A percentile compares a stretch with the other conserved stretches of the same genome.
Evolutionary conservation across 2,113 vertebrate species (phyloP).

Genomic region (Mormoops blainvillei): DNA sequence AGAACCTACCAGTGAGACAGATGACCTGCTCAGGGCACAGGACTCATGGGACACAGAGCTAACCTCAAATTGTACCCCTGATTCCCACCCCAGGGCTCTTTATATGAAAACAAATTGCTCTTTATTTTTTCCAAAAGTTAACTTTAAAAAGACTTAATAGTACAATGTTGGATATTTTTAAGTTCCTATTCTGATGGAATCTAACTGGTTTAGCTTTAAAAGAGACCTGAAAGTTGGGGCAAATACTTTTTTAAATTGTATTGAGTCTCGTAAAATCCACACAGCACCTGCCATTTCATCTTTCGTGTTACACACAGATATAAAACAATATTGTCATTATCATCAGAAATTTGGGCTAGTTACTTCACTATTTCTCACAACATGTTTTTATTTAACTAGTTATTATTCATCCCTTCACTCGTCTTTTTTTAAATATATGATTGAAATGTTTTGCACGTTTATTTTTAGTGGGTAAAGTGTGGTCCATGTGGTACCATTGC

Average conservation of each 20-base stretch:
- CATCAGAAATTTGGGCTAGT: neutral
- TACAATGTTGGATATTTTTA: neutral
- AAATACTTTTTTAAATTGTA: neutral
- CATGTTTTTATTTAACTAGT: neutral
- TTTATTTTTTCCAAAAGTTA: neutral
- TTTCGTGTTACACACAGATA: neutral
- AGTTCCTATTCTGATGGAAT: neutral
- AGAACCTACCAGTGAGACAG: neutral
- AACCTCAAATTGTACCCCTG: neutral
- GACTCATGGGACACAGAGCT: neutral
- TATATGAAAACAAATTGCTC: neutral
- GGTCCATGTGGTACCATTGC: slow-evolving; percentile 39
- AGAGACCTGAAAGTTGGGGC: neutral
- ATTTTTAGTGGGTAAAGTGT: slow-evolving; percentile 39
- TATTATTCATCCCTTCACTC: neutral
- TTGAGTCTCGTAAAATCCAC: neutral
- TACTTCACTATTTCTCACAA: neutral
- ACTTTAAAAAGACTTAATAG: neutral
- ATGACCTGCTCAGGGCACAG: neutral
- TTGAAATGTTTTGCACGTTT: slow-evolving; percentile 31
- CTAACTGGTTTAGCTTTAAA: slow-evolving; percentile 21
- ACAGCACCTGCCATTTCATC: neutral
- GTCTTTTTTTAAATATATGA: neutral
- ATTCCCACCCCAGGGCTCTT: neutral
- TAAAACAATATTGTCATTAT: neutral